Percentiles rank a stretch among this genome's conserved stretches.
These are phyloP conservation scores for Phasia obesa DNA, from an alignment of 2,888 invertebrate species.

Conservation along the genomic window DNA sequence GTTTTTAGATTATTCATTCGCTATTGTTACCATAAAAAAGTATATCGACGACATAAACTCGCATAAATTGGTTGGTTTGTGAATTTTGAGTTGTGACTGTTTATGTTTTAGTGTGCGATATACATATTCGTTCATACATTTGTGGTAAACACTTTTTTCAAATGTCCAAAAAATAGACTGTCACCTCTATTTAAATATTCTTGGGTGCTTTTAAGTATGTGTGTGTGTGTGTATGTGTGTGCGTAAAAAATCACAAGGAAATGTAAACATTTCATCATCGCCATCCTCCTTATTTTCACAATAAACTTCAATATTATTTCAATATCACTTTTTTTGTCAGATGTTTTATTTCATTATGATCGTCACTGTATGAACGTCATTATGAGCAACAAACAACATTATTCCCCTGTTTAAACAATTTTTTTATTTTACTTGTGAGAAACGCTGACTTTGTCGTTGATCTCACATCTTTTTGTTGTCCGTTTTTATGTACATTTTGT, in stretches of 20 bases:
- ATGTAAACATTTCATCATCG: slow-evolving; percentile 57
- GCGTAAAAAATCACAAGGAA: slow-evolving; percentile 44
- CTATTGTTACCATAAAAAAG: too few relatives aligned
- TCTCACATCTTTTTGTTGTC: slow-evolving; percentile 15
- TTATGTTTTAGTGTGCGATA: too few relatives aligned
- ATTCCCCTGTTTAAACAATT: background rate
- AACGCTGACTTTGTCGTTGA: slow-evolving; percentile 45
- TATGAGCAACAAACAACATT: slow-evolving; percentile 4
- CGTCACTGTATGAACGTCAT: slow-evolving; percentile 6
- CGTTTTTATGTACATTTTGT: slow-evolving; percentile 12
- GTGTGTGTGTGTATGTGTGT: background rate
- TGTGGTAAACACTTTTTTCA: too few relatives aligned
- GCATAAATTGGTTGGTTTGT: too few relatives aligned
- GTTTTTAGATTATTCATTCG: too few relatives aligned
- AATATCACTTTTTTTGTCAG: slow-evolving; percentile 7
- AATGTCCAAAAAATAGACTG: too few relatives aligned
- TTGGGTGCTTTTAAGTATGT: background rate
- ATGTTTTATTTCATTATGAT: slow-evolving; percentile 23
- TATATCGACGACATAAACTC: too few relatives aligned
- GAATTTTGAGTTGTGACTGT: too few relatives aligned
- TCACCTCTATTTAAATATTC: too few relatives aligned
- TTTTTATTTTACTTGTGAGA: slow-evolving; percentile 53
- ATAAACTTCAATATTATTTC: slow-evolving; percentile 32
- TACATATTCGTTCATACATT: too few relatives aligned
- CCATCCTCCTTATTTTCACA: slow-evolving; percentile 8